A percentile compares a stretch with the other conserved stretches of the same genome.
Evolutionary conservation across 2,113 vertebrate species (phyloP).

Genomic region (Pollimyrus isidori): DNA sequence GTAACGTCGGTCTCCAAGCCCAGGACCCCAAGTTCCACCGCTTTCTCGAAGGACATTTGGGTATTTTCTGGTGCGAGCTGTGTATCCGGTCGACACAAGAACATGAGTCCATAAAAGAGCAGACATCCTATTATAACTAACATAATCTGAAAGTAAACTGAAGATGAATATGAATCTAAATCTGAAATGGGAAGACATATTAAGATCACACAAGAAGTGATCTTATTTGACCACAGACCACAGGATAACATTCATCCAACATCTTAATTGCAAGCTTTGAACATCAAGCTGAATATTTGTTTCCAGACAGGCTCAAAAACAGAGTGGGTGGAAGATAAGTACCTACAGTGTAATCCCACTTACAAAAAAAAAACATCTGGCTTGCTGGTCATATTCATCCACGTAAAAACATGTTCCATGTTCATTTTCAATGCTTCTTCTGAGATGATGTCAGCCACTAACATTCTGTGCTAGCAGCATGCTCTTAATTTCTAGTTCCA

Average conservation of each 20-base stretch:
- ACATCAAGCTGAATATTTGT: background rate
- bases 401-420: background rate
- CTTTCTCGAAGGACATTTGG: slow-evolving; percentile 82
- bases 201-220: background rate
- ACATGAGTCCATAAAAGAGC: background rate
- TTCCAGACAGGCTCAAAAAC: background rate
- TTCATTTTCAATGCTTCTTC: background rate
- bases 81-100: background rate
- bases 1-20: slow-evolving; percentile 80
- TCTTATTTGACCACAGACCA: background rate
- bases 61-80: slow-evolving; percentile 87
- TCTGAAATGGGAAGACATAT: background rate
- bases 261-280: background rate
- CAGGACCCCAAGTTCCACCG: slow-evolving; percentile 64
- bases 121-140: background rate
- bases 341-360: background rate
- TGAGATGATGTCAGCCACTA: background rate
- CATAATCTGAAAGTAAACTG: background rate
- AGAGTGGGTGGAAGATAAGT: background rate
- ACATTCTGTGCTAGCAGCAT: background rate
- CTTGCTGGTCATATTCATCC: background rate
- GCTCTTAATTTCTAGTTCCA: background rate
- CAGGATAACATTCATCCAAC: background rate
- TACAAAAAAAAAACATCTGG: background rate
- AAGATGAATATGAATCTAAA: background rate